phyloP scores from a whole-genome alignment of 1,140 invertebrate genomes.

The Drosophila kepulauana region DNA sequence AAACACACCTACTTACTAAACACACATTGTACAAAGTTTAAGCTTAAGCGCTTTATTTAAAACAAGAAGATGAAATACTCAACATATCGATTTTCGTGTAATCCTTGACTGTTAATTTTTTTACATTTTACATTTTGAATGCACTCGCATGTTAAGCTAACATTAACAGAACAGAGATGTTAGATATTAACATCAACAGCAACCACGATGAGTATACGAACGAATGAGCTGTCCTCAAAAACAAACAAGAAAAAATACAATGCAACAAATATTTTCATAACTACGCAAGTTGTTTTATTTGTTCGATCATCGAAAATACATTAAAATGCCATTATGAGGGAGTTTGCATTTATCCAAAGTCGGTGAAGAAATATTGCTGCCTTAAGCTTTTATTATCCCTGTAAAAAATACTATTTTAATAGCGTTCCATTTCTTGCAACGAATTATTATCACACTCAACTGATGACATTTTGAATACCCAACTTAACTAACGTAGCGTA shows the following conservation, averaged over 20 bases:
- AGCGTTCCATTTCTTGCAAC: no score
- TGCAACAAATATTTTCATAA: slow-evolving; percentile 62
- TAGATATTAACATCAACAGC: not conserved
- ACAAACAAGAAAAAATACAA: slow-evolving; percentile 54
- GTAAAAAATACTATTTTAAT: no score
- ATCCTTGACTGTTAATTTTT: slow-evolving; percentile 75
- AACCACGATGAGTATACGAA: not conserved
- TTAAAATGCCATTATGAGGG: not conserved
- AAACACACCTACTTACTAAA: slow-evolving; percentile 53
- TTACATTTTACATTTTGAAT: slow-evolving; percentile 27
- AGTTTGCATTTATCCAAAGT: no score
- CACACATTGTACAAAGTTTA: slow-evolving; percentile 76
- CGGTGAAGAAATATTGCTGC: no score
- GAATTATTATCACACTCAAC: no score
- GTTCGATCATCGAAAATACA: not conserved
- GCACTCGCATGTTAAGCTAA: slow-evolving; percentile 23
- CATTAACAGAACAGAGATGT: slow-evolving; percentile 16
- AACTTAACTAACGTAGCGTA: no score
- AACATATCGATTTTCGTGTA: slow-evolving; percentile 61
- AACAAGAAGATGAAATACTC: slow-evolving; percentile 63
- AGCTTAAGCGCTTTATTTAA: slow-evolving; percentile 66
- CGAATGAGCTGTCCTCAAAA: slow-evolving; percentile 21
- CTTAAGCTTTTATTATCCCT: no score
- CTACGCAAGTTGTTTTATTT: slow-evolving; percentile 3
- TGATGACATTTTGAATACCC: no score